Base-by-base conservation (phyloP, 2,113 vertebrate genomes). In the Grammomys surdaster region DNA sequence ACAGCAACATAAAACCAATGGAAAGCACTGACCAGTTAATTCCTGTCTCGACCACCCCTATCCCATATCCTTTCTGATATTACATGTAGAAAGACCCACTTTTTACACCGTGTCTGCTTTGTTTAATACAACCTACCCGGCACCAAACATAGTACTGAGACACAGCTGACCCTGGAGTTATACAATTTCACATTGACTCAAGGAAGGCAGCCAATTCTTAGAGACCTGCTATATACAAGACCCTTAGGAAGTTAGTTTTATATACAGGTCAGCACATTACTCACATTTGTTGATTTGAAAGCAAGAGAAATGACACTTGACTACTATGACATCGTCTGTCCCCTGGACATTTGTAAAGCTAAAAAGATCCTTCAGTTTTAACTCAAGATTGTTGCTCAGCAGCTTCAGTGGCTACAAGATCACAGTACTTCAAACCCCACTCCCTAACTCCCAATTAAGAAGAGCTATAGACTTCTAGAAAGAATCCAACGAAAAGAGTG, bases 1-100 rank as follows among this genome's bases (percentile, higher is more conserved):
- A 97, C 80, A 96, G 96, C 93, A 93, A 92, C 24, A 63, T 88
- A 95, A 98, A 75, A 87, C 86, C 33, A 24, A 56, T 91, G 95
- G 87, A 65, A 94, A 78, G 3, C 86, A 33, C 46, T 17, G 17
- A 77, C 76, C 69, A 76, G n/a, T 84, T 88, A 96, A 19, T 78
- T 97, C n/a, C 84, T 89, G 40, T 48, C 89, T n/a, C 48, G 85
- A 4, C 94, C 33, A 14, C 78, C 54, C 77, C 48, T 7, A 10
- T 76, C 92, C 81, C 51, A 58, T 51, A 94, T 93, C 28, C 88
- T 28, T 46, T 95, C 60, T 96, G 88, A 86, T 58, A 93, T 40
- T 40, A 51, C 0, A 3, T 9, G 26, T 46, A 24, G 89, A 93
- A 96, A 78, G 43, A 84, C 10, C 8, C 31, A 24, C 80, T 43